Evolutionary conservation across 2,113 vertebrate species (phyloP), one percentile per base, ranked within the genome.

Genomic region (Mastomys natalensis): DNA sequence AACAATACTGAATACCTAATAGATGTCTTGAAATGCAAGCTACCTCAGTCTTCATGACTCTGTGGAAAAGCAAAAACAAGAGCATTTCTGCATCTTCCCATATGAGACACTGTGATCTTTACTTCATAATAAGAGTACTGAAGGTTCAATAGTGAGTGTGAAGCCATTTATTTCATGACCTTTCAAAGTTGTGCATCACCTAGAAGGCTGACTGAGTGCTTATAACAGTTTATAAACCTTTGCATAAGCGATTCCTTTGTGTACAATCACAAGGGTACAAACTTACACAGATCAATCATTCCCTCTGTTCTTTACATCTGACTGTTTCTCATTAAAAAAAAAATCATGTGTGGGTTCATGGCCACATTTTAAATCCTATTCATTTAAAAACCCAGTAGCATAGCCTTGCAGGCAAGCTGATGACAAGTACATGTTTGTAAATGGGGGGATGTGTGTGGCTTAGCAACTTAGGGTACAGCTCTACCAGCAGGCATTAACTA

Each of bases 371-470:
- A 66, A 8, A 64, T 85, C 26, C 40, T 31, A 4, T 64, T 85
- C 29, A 62, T 64, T 45, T 45, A 29, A 45, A 85, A 17, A 12
- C 16, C 16, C 9, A 45, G 16, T 45, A 85, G 60, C 40, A 85
- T 12, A 34, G 8, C 24, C 51, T 45, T 85, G 7, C 4, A 85
- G 40, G 29, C 60, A 64, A 85, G 15, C 26, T 85, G 40, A 45
- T 16, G 12, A 26, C 19, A 12, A 85, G 40, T 11, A 45, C 43
- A 60, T 60, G 22, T 62, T 29, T 62, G 13, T 15, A 62, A 29
- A 43, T 40, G 7, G 24, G 12, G 22, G 15, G 2, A 4, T 3
- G 17, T 24, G n/a, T 62, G 24, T 17, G 7, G 4, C 1, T 29
- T 43, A 29, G 53, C 80, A 82, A 53, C 7, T 58, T n/a, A 60